A percentile compares a stretch with the other conserved stretches of the same genome.
These are phyloP conservation scores for Diplodus sargus DNA, from an alignment of 2,797 vertebrate genomes.

Conservation along the genomic window DNA sequence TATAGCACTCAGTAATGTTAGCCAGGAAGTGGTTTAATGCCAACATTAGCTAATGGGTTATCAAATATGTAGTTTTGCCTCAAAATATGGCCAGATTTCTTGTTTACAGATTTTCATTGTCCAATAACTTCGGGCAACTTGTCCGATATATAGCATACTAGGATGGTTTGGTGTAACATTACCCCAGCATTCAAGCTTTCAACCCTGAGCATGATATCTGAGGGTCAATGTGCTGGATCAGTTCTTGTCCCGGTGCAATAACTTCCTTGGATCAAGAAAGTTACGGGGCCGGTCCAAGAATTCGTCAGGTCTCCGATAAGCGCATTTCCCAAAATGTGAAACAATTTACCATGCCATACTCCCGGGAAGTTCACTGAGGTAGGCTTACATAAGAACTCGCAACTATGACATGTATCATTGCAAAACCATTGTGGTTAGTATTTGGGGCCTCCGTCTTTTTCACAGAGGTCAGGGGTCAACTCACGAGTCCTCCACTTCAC, in stretches of 20 bases:
- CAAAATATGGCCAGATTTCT: too few relatives aligned
- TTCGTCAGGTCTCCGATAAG: not conserved
- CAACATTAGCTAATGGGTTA: too few relatives aligned
- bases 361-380: constrained; percentile 46
- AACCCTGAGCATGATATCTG: too few relatives aligned
- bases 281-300: not conserved
- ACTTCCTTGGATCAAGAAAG: not conserved
- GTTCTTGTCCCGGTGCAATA: not conserved
- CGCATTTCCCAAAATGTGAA: constrained; percentile 34
- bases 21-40: too few relatives aligned
- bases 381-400: constrained; percentile 46
- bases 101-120: too few relatives aligned
- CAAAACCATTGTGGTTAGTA: constrained; percentile 19
- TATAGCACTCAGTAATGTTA: too few relatives aligned
- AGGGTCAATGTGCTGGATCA: not conserved
- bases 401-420: constrained; percentile 15
- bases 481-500: constrained; percentile 59
- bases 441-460: constrained; percentile 41
- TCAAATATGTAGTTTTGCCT: too few relatives aligned
- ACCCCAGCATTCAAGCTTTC: too few relatives aligned
- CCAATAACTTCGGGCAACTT: too few relatives aligned
- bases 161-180: too few relatives aligned
- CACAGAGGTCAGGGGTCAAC: constrained; percentile 79
- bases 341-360: constrained; percentile 24
- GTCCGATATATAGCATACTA: too few relatives aligned